Conservation (phyloP, 2,888 invertebrate species). For the Monoplex corrugatus region DNA sequence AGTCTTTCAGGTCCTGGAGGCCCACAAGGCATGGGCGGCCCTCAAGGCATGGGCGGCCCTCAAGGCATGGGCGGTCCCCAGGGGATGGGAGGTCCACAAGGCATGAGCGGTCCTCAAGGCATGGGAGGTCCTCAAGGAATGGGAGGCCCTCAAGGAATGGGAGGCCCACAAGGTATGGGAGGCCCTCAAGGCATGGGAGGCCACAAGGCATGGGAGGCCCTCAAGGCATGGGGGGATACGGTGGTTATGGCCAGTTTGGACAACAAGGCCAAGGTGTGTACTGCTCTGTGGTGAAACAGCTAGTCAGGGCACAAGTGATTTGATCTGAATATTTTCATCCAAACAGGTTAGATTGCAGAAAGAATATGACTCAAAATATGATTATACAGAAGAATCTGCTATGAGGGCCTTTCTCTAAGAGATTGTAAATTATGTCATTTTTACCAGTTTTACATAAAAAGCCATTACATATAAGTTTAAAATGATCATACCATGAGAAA, state of each 20-base stretch:
- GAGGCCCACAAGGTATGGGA: conserved; percentile 41
- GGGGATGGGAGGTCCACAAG: conserved; percentile 27
- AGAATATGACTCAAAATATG: not conserved
- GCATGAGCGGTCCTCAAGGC: not conserved
- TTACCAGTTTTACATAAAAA: too few relatives aligned
- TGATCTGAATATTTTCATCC: not conserved
- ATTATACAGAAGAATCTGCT: not conserved
- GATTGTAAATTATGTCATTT: too few relatives aligned
- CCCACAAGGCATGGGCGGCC: conserved; percentile 45
- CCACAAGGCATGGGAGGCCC: not conserved
- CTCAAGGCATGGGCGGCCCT: conserved; percentile 41
- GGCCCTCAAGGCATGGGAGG: conserved; percentile 4
- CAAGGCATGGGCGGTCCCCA: conserved; percentile 38
- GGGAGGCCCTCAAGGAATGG: conserved; percentile 39
- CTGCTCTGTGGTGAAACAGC: not conserved
- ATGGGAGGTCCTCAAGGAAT: conserved; percentile 40
- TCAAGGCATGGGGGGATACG: conserved; percentile 43
- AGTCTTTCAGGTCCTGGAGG: conserved; percentile 43
- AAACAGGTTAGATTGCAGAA: too few relatives aligned
- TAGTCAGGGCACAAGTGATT: not conserved
- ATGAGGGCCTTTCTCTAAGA: not conserved
- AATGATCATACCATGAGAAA: too few relatives aligned
- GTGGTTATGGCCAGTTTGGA: conserved; percentile 41
- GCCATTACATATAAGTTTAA: too few relatives aligned
- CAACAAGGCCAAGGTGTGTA: conserved; percentile 39